Conservation (phyloP, 2,113 vertebrate genomes). For the Nycticebus coucang region DNA sequence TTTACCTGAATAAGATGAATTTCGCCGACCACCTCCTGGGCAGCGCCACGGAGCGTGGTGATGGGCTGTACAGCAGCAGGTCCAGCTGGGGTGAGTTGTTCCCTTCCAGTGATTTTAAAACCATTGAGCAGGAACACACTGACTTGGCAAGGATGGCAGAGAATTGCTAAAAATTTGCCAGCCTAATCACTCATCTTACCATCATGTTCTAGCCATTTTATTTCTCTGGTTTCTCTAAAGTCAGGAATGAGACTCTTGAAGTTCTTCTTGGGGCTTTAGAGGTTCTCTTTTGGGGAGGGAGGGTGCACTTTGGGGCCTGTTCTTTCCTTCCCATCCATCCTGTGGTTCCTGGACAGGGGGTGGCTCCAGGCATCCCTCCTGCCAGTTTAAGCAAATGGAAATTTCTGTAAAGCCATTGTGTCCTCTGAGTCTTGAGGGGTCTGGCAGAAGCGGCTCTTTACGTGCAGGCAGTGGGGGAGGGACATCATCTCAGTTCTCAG, state of each 20-base stretch:
- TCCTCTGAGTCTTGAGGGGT: neutral
- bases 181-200: neutral
- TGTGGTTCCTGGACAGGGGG: neutral
- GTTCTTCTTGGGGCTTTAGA: neutral
- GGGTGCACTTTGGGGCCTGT: neutral
- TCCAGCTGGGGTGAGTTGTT: slow-evolving; percentile 81
- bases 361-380: neutral
- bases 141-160: neutral
- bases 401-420: neutral
- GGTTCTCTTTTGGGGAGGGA: neutral
- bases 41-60: slow-evolving; percentile 76
- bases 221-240: slow-evolving; percentile 4
- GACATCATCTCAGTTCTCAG: slow-evolving; percentile 59
- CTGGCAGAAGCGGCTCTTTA: neutral
- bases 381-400: neutral
- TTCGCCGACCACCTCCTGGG: slow-evolving; percentile 78
- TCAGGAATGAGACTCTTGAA: neutral
- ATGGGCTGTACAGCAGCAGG: slow-evolving; percentile 75
- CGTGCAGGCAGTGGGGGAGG: too few relatives aligned
- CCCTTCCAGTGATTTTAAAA: neutral
- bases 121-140: neutral
- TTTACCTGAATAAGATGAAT: slow-evolving; percentile 77
- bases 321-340: neutral
- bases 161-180: neutral
- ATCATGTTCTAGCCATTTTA: neutral